Percentiles rank a stretch among this genome's conserved stretches.
These are phyloP conservation scores for Bradypus variegatus DNA, from an alignment of 2,797 vertebrate genomes.

Conservation along the genomic window DNA sequence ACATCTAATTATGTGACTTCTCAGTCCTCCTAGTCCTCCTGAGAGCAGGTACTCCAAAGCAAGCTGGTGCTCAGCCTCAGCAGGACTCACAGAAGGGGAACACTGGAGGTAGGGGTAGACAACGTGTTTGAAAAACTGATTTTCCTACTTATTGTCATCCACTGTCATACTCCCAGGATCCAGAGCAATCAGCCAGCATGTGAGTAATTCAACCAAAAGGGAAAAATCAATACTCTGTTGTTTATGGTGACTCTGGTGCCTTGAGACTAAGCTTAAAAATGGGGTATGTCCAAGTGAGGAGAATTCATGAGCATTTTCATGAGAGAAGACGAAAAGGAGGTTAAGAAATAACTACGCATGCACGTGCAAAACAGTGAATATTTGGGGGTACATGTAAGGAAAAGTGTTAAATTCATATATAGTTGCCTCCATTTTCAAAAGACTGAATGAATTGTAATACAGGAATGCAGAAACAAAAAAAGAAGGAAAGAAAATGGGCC, in stretches of 20 bases:
- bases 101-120: constrained; percentile 59
- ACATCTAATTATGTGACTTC: constrained; percentile 87
- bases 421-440: background rate
- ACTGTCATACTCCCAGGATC: constrained; percentile 57
- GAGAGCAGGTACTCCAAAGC: constrained; percentile 76
- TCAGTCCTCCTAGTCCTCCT: constrained; percentile 77
- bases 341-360: background rate
- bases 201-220: constrained; percentile 59
- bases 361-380: background rate
- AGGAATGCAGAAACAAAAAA: constrained; percentile 20
- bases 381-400: background rate
- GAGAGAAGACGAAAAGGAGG: background rate
- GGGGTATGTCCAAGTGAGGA: background rate
- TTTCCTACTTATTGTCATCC: constrained; percentile 55
- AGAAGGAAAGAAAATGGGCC: background rate
- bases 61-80: constrained; percentile 77
- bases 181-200: constrained; percentile 50
- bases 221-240: constrained; percentile 41
- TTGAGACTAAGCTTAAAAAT: constrained; percentile 45
- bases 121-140: constrained; percentile 48
- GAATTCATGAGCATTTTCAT: background rate
- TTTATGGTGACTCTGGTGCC: constrained; percentile 44
- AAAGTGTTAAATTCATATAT: background rate
- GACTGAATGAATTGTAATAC: background rate
- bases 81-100: constrained; percentile 84